Conservation (phyloP, 2,888 invertebrate species). For the Drosophila subquinaria region DNA sequence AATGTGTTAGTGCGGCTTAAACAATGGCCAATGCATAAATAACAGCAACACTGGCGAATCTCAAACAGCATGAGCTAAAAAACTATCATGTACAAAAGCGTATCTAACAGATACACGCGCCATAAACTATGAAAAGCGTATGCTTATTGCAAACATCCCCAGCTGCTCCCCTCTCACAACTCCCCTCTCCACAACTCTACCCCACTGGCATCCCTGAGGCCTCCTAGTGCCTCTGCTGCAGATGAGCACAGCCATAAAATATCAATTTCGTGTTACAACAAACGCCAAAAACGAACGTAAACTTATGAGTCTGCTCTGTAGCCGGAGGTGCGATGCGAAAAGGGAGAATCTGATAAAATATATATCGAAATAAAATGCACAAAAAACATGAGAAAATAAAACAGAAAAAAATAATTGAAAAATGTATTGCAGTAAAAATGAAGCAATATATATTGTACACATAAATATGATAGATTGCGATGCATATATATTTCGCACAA, state of each 20-base stretch:
- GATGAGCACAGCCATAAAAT: conserved; percentile 80
- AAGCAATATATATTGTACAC: conserved; percentile 41
- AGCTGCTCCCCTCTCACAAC: no score
- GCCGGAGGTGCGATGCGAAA: conserved; percentile 25
- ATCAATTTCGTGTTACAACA: conserved; percentile 80
- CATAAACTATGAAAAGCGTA: conserved; percentile 79
- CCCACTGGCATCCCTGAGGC: background rate
- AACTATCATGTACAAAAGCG: conserved; percentile 51
- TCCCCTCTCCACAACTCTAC: background rate
- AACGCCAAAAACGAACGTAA: conserved; percentile 75
- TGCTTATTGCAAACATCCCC: conserved; percentile 52
- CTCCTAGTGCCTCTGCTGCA: conserved; percentile 45
- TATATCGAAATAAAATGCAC: conserved; percentile 58
- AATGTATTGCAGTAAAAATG: conserved; percentile 75
- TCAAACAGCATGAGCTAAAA: conserved; percentile 43
- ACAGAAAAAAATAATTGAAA: conserved; percentile 62
- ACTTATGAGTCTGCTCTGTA: conserved; percentile 66
- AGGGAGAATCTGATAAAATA: conserved; percentile 50
- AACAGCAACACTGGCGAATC: conserved; percentile 64
- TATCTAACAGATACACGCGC: conserved; percentile 80
- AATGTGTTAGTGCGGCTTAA: conserved; percentile 59
- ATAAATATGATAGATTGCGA: conserved; percentile 26
- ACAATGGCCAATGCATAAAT: conserved; percentile 78
- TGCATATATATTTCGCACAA: conserved; percentile 46
- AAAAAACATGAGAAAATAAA: conserved; percentile 19